Base-by-base conservation (phyloP, 2,888 invertebrate species). In the Chorisops tibialis region DNA sequence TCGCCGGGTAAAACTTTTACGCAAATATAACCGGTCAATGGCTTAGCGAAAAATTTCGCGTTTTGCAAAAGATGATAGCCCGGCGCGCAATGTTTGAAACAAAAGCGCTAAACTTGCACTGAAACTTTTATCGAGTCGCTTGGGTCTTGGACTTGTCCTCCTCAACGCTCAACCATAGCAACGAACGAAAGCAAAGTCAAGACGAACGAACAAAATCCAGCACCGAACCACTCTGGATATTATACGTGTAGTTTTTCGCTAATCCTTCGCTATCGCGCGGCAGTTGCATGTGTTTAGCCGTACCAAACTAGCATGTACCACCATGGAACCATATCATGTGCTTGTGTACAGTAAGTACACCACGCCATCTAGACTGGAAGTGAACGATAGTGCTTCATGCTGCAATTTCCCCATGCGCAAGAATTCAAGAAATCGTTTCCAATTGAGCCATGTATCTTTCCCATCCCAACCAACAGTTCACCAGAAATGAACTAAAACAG, bases 61-160 rank as follows among this genome's bases (percentile, higher is more conserved):
- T 7, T 30, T 9, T 9, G 30, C 30, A 30, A 30, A n/a, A 30
- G 30, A 30, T 30, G 9, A 30, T 30, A 30, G 30, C 30, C 38
- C 6, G 4, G 9, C 39, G 37, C 38, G 39, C 39, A 37, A 45
- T 18, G 38, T 21, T 54, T 14, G 56, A 39, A 56, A 56, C 43
- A 43, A 56, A 56, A 45, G 56, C 56, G 56, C 56, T 43, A 45
- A 56, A 56, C 56, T 16, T 43, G 38, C 56, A 56, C 56, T 56
- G 45, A 56, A 56, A 41, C 7, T 54, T 21, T 5, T 14, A 39
- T 22, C 11, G 21, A 56, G 11, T 18, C 56, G 30, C 45, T 24
- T 16, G 14, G 30, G 30, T 45, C 16, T 43, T 43, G 45, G 24
- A 22, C 41, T 30, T 30, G 56, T 43, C 43, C 56, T 43, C 41